Base-by-base conservation (phyloP, 2,888 invertebrate species). In the Linnaemya vulpina region DNA sequence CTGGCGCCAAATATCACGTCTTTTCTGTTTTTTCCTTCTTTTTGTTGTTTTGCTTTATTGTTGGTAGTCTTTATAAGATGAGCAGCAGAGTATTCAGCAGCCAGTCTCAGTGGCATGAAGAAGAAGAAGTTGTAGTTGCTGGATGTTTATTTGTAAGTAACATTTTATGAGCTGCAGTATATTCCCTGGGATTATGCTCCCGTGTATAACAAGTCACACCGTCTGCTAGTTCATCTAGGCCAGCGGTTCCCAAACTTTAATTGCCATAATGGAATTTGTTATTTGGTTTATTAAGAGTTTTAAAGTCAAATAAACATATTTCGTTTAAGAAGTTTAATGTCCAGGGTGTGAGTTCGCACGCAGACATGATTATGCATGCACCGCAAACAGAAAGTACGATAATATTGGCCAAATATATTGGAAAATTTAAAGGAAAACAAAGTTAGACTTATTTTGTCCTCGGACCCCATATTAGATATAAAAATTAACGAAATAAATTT, bases 1-100 rank as follows among this genome's bases (percentile, higher is more conserved):
- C 75, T 85, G 85, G 85, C 85, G 85, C 85, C 85, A 82, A 85
- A 85, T 85, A 85, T 79, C 65, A 79, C 58, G 65, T 84, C 35
- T 74, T 49, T 9, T 35, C 20, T 30, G 43, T 74, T 60, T 49
- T 78, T 71, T 74, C 73, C 55, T 77, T 76, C 35, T 80, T 75
- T 15, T 75, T 35, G 9, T 65, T 71, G 5, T 60, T 46, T 25
- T 71, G 38, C 38, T 74, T 67, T 76, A 17, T 58, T 76, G 20
- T 62, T 60, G 38, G 5, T n/a, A 49, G 25, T 43, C 30, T 30
- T 70, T 25, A 38, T 40, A 51, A 65, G 43, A 20, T 17, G 30
- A 63, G n/a, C 25, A 53, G 62, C 67, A 53, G 63, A 51, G 15
- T 9, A 53, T 25, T 53, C 35, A 53, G 62, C 70, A 17, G 30